A percentile compares a stretch with the other conserved stretches of the same genome.
Conservation (phyloP, 2,113 vertebrate species). For the Orcinus orca region DNA sequence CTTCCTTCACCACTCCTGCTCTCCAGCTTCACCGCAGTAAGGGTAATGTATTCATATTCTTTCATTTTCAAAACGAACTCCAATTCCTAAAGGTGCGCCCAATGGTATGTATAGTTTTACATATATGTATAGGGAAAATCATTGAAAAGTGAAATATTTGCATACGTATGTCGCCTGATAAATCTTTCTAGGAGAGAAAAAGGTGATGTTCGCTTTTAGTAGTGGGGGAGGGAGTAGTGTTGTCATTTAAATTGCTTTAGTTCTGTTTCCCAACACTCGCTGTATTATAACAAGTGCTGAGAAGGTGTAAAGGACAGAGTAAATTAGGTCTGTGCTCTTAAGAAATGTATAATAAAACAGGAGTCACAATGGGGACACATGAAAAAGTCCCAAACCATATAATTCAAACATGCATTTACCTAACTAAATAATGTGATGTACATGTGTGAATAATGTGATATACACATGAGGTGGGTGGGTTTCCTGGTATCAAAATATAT, state of each 20-base stretch:
- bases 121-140: not conserved
- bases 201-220: not conserved
- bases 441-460: not conserved
- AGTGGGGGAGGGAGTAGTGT: not conserved
- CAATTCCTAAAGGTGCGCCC: not conserved
- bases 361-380: not conserved
- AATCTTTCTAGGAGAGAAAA: not conserved
- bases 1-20: not conserved
- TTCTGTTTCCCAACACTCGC: not conserved
- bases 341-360: not conserved
- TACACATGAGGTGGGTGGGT: not conserved
- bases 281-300: not conserved
- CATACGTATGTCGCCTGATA: not conserved
- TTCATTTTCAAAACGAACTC: conserved; percentile 1
- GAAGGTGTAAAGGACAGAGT: not conserved
- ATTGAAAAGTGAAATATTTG: not conserved
- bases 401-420: not conserved
- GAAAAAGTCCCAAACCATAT: not conserved
- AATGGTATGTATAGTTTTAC: not conserved
- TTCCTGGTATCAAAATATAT: not conserved
- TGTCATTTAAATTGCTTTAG: not conserved
- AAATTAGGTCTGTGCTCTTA: conserved; percentile 2
- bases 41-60: not conserved
- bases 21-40: not conserved
- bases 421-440: not conserved